A percentile compares a stretch with the other conserved stretches of the same genome.
phyloP scores from a whole-genome alignment of 2,797 vertebrate species.

The Pipistrellus pygmaeus region DNA sequence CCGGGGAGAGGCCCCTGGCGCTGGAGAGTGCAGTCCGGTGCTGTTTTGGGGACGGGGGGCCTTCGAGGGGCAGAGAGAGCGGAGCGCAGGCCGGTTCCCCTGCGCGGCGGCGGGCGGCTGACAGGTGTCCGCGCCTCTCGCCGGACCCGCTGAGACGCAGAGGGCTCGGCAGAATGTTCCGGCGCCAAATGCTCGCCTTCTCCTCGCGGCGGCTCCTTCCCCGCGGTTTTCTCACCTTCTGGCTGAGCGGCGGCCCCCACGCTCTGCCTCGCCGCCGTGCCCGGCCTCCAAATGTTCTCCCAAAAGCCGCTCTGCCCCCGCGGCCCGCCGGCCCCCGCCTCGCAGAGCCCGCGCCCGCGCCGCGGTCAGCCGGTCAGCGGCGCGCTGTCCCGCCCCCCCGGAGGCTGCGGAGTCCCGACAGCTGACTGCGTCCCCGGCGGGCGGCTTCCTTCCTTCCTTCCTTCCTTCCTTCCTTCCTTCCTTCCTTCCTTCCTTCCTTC shows the following conservation, averaged over 20 bases:
- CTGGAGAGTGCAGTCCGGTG: slow-evolving; percentile 87
- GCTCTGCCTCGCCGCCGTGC: slow-evolving; percentile 60
- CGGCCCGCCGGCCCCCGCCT: slow-evolving; percentile 8
- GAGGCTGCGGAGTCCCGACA: slow-evolving; percentile 69
- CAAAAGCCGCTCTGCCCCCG: slow-evolving; percentile 64
- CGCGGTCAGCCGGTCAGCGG: slow-evolving; percentile 73
- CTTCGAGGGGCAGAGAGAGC: not conserved
- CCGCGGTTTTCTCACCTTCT: slow-evolving; percentile 81
- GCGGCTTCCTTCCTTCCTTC: slow-evolving; percentile 77
- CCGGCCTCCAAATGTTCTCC: slow-evolving; percentile 46
- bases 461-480: slow-evolving; percentile 80
- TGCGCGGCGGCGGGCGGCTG: not conserved
- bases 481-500: slow-evolving; percentile 79
- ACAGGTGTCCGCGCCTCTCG: slow-evolving; percentile 90
- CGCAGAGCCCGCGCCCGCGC: slow-evolving; percentile 52
- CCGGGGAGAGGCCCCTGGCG: slow-evolving; percentile 78
- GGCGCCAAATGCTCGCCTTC: slow-evolving; percentile 80
- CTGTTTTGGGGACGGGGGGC: slow-evolving; percentile 83
- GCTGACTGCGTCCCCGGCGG: slow-evolving; percentile 65
- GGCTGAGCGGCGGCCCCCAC: slow-evolving; percentile 71
- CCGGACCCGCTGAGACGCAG: slow-evolving; percentile 91
- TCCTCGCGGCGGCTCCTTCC: slow-evolving; percentile 72
- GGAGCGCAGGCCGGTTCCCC: not conserved
- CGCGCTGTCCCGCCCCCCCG: slow-evolving; percentile 22
- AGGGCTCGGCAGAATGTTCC: slow-evolving; percentile 87